Base-by-base conservation (phyloP, 1,140 invertebrate genomes). In the Drosophila baimaii region DNA sequence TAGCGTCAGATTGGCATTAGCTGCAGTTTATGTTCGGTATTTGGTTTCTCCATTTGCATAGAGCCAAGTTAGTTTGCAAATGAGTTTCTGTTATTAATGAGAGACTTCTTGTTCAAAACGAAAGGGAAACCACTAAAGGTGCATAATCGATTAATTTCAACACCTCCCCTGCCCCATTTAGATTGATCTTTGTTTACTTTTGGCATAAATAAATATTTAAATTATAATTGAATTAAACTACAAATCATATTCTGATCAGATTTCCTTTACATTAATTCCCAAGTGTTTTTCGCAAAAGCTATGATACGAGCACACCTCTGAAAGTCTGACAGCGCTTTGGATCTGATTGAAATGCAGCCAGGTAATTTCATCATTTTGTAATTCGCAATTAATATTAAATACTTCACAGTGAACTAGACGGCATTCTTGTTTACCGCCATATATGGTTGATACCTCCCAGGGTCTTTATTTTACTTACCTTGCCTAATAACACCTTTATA, bases 321-420 rank as follows among this genome's bases (percentile, higher is more conserved):
- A 35, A 19, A 37, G 35, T 29, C 17, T 29, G 47, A 23, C 46
- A 37, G 43, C 12, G 17, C 61, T 35, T 35, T 72, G 19, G 51
- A 33, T 73, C 61, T 76, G 49, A 76, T 85, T 88, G 72, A 79
- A 88, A 83, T 77, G 51, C 64, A 89, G 63, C 62, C 15, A 44
- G 57, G 41, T 51, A 55, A 89, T 88, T 88, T 83, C 83, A 88
- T 88, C 83, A 88, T 89, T 68, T 69, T 47, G 23, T 73, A 64
- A 72, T 88, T 73, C 76, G 59, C 57, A 52, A 49, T 63, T 72
- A 56, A 73, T 79, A 83, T 82, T 83, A 23, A 54, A 9, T 52
- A 52, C 49, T 10, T 35, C 64, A 61, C 80, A 78, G 64, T 59
- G 25, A 72, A 59, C 46, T 56, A 41, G 57, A 81, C 77, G 19